Evolutionary conservation across 1,140 invertebrate genomes (phyloP), one percentile per base, ranked within the genome.

Genomic region (Atta texana): DNA sequence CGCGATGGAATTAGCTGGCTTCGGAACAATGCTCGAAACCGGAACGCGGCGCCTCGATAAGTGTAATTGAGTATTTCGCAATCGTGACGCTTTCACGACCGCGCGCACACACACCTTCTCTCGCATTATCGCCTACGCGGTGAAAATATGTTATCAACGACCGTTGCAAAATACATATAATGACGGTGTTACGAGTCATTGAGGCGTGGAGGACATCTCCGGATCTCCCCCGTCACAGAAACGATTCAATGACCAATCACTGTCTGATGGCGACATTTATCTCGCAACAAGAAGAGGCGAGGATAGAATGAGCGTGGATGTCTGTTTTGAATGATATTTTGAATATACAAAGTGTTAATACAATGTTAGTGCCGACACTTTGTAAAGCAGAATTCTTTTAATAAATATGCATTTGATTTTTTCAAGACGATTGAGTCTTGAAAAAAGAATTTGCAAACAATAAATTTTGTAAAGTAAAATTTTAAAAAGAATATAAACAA

Each of bases 71-170:
- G 34, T 75, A 76, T 90, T 91, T 91, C 81, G 88, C 88, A 91
- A 90, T 85, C 61, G 74, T 71, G 85, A 92, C 84, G 88, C 88
- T 89, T 89, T 91, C 88, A 88, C 88, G 88, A 91, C 59, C 72
- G 51, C 72, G n/a, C 63, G 72, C 64, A 77, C 78, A 77, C 78
- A 12, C 71, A 66, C 72, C 78, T 77, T 88, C 69, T 61, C 51
- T 18, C 71, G 64, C 82, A 59, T 91, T 90, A 85, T 91, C 90
- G 89, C 85, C 87, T 90, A 76, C 81, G 72, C 51, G 74, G 64
- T 90, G 90, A 90, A 91, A 91, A 91, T 90, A 82, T 90, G 74
- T 90, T 90, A 91, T 90, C 90, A 86, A 75, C 68, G 24, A 24
- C 12, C 66, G 74, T 91, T 90, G 78, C 57, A 61, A 90, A 89